Evolutionary conservation across 2,888 invertebrate species (phyloP).

Genomic region (Tetragonula carbonaria): DNA sequence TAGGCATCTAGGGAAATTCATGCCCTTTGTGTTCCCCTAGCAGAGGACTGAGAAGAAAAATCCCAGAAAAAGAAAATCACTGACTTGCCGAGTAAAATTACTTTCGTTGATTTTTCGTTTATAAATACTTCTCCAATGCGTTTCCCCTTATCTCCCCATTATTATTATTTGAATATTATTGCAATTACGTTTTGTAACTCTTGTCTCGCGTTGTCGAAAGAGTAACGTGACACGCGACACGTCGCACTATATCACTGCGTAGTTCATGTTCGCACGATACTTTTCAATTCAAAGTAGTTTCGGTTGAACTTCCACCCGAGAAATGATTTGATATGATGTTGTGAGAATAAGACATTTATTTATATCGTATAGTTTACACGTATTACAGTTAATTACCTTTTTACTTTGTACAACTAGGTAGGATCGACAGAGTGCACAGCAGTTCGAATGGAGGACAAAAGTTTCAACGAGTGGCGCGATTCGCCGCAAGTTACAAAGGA

Average conservation of each 20-base stretch:
- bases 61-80: slow-evolving; percentile 14
- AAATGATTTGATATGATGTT: neutral
- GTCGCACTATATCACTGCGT: neutral
- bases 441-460: slow-evolving; percentile 30
- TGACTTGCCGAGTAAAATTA: neutral
- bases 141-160: neutral
- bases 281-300: slow-evolving; percentile 36
- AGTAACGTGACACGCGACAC: neutral
- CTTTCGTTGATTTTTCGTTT: neutral
- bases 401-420: neutral
- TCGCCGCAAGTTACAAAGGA: neutral
- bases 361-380: neutral
- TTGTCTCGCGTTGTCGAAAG: neutral
- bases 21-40: neutral
- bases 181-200: neutral
- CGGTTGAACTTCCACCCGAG: neutral
- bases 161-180: too few species aligned
- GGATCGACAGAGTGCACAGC: neutral
- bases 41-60: neutral
- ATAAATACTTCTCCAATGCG: neutral
- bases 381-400: neutral
- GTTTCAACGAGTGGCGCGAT: slow-evolving; percentile 39
- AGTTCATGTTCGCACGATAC: slow-evolving; percentile 15
- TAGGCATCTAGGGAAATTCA: slow-evolving; percentile 2
- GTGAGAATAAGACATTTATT: neutral